Conservation (phyloP, 2,888 invertebrate genomes). For the Crematogaster levior region DNA sequence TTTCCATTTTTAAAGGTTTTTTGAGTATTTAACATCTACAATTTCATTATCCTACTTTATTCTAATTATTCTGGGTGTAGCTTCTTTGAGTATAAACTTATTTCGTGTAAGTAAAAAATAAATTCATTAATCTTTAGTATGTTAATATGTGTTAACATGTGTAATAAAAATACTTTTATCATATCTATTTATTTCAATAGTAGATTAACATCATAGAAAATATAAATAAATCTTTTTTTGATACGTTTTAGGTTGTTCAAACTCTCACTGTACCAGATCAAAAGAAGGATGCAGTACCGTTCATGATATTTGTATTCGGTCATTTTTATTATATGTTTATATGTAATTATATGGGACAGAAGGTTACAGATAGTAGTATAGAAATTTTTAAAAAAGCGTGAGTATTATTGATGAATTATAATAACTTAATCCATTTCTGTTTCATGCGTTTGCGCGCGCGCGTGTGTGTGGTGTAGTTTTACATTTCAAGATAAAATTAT, state of each 20-base stretch:
- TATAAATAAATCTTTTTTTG: background rate
- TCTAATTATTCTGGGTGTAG: conserved; percentile 32
- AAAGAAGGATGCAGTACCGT: background rate
- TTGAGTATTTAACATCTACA: background rate
- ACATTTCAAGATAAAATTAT: background rate
- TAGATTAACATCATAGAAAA: background rate
- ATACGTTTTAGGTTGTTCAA: conserved; percentile 25
- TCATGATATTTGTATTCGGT: background rate
- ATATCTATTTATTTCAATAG: background rate
- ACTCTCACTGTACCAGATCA: background rate
- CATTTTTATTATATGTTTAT: conserved; percentile 40
- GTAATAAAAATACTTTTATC: background rate
- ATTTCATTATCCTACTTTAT: conserved; percentile 40
- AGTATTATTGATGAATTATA: background rate
- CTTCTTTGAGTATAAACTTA: conserved; percentile 33
- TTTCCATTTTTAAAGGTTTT: conserved; percentile 20
- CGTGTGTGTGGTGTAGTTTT: background rate
- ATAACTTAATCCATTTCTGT: background rate
- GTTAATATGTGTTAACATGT: background rate
- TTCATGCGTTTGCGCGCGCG: background rate
- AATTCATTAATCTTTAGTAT: background rate
- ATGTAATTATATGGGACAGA: conserved; percentile 44
- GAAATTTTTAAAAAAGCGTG: conserved; percentile 5
- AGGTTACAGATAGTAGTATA: conserved; percentile 6
- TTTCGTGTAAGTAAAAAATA: conserved; percentile 53